A percentile compares a stretch with the other conserved stretches of the same genome.
Evolutionary conservation across 2,113 vertebrate species (phyloP).

Genomic region (Echinops telfairi): DNA sequence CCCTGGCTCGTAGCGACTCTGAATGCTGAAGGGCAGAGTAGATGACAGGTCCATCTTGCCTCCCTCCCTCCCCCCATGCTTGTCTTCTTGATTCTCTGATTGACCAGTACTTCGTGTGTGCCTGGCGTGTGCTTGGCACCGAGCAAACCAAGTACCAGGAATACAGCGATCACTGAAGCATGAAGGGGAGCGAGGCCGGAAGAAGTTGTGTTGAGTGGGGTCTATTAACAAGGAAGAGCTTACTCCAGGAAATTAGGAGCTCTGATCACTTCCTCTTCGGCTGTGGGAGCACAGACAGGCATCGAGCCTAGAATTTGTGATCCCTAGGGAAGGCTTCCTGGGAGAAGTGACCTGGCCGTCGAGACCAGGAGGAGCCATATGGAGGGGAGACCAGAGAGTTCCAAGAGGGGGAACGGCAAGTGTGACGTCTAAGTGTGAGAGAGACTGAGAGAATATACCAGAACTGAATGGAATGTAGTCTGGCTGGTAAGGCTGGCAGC

Average conservation of each 20-base stretch:
- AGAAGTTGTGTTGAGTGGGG: neutral
- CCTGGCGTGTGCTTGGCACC: neutral
- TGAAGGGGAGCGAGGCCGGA: neutral
- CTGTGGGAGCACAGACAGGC: neutral
- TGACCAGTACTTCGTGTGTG: neutral
- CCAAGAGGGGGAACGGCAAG: neutral
- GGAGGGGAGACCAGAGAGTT: neutral
- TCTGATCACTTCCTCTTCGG: neutral
- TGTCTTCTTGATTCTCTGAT: neutral
- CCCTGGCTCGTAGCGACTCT: neutral
- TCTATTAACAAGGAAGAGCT: neutral
- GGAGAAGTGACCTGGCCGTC: neutral
- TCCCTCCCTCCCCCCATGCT: too few relatives aligned
- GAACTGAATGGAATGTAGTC: neutral
- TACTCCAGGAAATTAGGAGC: neutral
- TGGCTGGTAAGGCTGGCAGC: neutral
- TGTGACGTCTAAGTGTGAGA: neutral
- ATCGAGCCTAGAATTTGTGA: neutral
- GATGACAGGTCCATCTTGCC: neutral
- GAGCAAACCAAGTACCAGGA: neutral
- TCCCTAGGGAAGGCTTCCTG: neutral
- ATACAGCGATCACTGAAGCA: neutral
- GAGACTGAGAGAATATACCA: neutral
- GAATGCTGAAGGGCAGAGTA: neutral
- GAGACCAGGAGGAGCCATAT: neutral